Evolutionary conservation across 1,140 invertebrate species (phyloP).

Genomic region (Aphelinus atriplicis): DNA sequence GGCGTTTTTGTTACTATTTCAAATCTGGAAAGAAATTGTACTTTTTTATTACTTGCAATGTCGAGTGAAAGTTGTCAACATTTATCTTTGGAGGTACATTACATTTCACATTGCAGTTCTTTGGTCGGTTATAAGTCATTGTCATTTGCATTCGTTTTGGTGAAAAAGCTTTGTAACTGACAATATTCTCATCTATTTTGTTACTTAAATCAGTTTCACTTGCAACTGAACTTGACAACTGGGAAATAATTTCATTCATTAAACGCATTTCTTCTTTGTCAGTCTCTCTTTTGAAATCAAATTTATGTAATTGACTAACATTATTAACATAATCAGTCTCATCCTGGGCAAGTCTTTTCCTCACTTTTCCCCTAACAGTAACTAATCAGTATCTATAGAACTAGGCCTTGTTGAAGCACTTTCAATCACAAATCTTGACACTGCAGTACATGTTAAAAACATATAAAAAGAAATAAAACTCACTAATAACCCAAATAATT

Average conservation of each 20-base stretch:
- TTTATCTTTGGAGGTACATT: background rate
- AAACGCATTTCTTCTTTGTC: slow-evolving; percentile 45
- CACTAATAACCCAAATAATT: too few relatives aligned
- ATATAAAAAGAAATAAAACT: too few relatives aligned
- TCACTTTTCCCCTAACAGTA: slow-evolving; percentile 18
- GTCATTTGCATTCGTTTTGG: slow-evolving; percentile 21
- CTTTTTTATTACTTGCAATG: slow-evolving; percentile 24
- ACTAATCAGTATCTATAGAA: slow-evolving; percentile 20
- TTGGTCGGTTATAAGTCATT: slow-evolving; percentile 32
- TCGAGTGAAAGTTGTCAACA: background rate
- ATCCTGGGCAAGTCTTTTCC: background rate
- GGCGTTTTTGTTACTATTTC: slow-evolving; percentile 24
- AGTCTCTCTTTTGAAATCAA: slow-evolving; percentile 40
- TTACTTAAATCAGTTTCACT: slow-evolving; percentile 35
- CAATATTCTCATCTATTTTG: slow-evolving; percentile 17
- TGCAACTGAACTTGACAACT: slow-evolving; percentile 48
- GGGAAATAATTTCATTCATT: slow-evolving; percentile 50
- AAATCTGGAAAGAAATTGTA: slow-evolving; percentile 16
- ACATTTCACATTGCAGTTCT: slow-evolving; percentile 7
- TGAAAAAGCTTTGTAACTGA: slow-evolving; percentile 2
- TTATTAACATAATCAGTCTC: slow-evolving; percentile 9
- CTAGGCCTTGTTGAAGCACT: background rate
- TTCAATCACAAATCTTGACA: background rate
- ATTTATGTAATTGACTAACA: background rate
- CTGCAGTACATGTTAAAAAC: too few relatives aligned